Base-by-base conservation (phyloP, 1,140 invertebrate species). In the Branchinecta lindahli region DNA sequence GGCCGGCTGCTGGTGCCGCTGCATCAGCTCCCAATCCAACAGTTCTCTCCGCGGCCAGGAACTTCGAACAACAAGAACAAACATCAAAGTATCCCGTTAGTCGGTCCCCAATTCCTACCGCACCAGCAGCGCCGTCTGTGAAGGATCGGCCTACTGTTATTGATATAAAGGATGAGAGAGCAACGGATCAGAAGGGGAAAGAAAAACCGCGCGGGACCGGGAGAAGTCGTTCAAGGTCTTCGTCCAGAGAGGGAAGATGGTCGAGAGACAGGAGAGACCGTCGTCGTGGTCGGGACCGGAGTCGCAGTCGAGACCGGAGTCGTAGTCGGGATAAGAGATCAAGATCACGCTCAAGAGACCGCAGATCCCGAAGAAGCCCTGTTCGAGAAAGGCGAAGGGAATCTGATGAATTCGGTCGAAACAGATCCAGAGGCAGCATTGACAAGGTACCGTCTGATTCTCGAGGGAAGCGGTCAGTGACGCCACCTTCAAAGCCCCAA, bases 121-220 rank as follows among this genome's bases (percentile, higher is more conserved):
- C 46, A 21, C 21, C 44, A 33, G 33, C 33, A 1, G 33, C 33
- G 33, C 33, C 33, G 15, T 70, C 66, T 66, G 20, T 18, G 66
- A 61, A 66, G 46, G 46, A 66, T 44, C 66, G 66, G 52, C 52
- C 52, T 33, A 70, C 66, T 66, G 46, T 15, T 66, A 45, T 44
- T 8, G 46, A 66, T 70, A 70, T 18, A 45, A 70, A 12, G 33
- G 33, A 33, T 33, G 67, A 71, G 44, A 68, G 71, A 69, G 68
- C 69, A 45, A 70, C 69, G 21, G 44, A 70, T 69, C 44, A 44
- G 8, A 45, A 46, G 68, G 72, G 67, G 15, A 70, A 47, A 68
- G 74, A 78, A 9, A 77, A 79, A 9, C 80, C 81, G 8, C 66
- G 66, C 18, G 46, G 33, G 33, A 33, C 33, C 33, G 33, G 33